Conservation (phyloP, 2,888 invertebrate species). For the Oscheius onirici region DNA sequence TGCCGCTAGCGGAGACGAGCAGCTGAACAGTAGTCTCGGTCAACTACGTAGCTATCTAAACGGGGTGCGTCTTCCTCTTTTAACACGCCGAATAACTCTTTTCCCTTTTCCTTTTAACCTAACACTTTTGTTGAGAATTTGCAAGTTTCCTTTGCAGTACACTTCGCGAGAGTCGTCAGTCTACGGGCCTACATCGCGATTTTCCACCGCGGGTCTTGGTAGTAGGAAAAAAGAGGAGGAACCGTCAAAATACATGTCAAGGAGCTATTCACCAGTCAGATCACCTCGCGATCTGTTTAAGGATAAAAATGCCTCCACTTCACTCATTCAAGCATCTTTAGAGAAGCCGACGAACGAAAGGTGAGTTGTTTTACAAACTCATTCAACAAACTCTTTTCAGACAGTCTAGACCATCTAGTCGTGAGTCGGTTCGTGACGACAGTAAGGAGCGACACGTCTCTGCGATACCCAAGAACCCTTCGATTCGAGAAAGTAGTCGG, state of each 20-base stretch:
- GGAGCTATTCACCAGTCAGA: constrained; percentile 36
- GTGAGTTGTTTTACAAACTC: too few species aligned
- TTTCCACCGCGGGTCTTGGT: constrained; percentile 6
- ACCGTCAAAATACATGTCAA: constrained; percentile 32
- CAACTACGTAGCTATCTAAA: constrained; percentile 24
- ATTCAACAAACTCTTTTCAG: too few species aligned
- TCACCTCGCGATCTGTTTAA: constrained; percentile 32
- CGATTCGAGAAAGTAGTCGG: constrained; percentile 46
- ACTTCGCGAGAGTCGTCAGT: constrained; percentile 21
- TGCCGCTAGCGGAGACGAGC: constrained; percentile 31
- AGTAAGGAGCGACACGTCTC: constrained; percentile 31
- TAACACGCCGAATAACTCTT: not conserved
- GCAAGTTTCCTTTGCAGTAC: not conserved
- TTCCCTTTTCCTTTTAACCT: not conserved
- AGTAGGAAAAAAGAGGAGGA: constrained; percentile 5
- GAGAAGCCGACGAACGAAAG: not conserved
- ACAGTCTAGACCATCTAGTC: constrained; percentile 23
- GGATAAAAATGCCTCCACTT: constrained; percentile 13
- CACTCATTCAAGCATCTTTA: not conserved
- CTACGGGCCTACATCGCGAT: constrained; percentile 30
- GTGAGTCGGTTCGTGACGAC: constrained; percentile 29
- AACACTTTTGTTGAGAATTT: not conserved
- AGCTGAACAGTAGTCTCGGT: constrained; percentile 14
- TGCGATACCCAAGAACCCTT: constrained; percentile 39
- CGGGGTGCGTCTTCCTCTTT: constrained; percentile 20